Evolutionary conservation across 1,140 invertebrate genomes (phyloP).

Genomic region (Cotesia chilonis): DNA sequence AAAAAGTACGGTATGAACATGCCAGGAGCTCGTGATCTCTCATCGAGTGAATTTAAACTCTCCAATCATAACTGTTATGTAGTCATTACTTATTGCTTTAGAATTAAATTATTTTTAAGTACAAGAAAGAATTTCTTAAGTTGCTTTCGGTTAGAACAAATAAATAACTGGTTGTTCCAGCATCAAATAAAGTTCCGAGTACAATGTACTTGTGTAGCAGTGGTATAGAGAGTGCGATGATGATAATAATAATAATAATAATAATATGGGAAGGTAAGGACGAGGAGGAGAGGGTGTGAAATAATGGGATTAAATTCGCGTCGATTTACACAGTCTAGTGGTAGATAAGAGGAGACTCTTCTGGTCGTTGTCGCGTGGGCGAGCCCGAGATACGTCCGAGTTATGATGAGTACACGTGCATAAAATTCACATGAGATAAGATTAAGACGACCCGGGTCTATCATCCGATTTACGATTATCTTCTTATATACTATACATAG

Average conservation of each 20-base stretch:
- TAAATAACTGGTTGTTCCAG: no score
- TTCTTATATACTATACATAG: conserved; percentile 35
- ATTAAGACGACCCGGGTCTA: conserved; percentile 2
- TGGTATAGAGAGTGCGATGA: no score
- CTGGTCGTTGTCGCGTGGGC: conserved; percentile 21
- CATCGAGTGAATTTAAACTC: conserved; percentile 34
- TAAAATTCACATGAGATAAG: conserved; percentile 32
- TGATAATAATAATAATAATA: no score
- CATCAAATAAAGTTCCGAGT: no score
- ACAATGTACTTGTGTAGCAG: no score
- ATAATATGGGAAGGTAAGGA: not conserved
- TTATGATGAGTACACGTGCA: conserved; percentile 38
- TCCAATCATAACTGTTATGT: conserved; percentile 21
- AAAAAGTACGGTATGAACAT: conserved; percentile 49
- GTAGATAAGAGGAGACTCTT: conserved; percentile 2
- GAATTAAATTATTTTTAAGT: no score
- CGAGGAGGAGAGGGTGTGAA: conserved; percentile 4
- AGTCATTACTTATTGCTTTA: not conserved
- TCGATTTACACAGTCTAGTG: conserved; percentile 23
- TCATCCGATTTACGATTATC: conserved; percentile 39
- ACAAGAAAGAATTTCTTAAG: conserved; percentile 15
- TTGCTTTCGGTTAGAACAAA: no score
- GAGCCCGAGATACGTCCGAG: conserved; percentile 30
- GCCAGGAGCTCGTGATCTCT: conserved; percentile 47
- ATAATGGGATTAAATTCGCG: conserved; percentile 30